Evolutionary conservation across 2,113 vertebrate species (phyloP), one percentile per base, ranked within the genome.

Genomic region (Chamaea fasciata): DNA sequence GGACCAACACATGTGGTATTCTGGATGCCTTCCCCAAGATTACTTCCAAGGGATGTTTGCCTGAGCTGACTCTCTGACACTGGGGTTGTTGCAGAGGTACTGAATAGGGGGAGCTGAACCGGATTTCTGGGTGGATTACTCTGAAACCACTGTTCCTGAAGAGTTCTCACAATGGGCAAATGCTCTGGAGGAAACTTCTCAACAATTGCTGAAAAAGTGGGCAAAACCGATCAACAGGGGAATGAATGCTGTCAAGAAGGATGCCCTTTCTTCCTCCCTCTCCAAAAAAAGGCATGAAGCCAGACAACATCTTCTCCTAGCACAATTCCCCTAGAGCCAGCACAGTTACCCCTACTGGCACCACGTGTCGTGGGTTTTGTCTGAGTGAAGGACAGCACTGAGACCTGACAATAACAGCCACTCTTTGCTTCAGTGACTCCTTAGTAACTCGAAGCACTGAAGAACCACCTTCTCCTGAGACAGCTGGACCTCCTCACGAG

Each of bases 1-100:
- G 39, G 21, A 55, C 30, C 2, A 71, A 24, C 4, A 17, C 1
- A 13, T 1, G 0, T 52, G 10, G 41, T 9, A 20, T 26, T 37
- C 55, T 21, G 28, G 64, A 31, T 18, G 10, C 11, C 21, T 49
- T 24, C 10, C 24, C 20, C 18, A 17, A 2, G 18, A 8, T 15
- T 33, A 6, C 6, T 84, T 17, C 33, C 33, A 52, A 71, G 56
- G 33, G 13, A 44, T 26, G 13, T 1, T 20, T 24, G 82, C n/a
- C 42, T 30, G 20, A 83, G 10, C 37, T 60, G 3, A 0, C 33
- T 63, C 49, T 13, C 52, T 49, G 35, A 9, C 52, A 22, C 6
- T 3, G 12, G 15, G 4, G 10, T 24, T 74, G 11, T 42, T 8
- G 3, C 12, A 39, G 28, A 33, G 67, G 15, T 17, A 17, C 11